Evolutionary conservation across 2,888 invertebrate genomes (phyloP).

Genomic region (Eupeodes luniger): DNA sequence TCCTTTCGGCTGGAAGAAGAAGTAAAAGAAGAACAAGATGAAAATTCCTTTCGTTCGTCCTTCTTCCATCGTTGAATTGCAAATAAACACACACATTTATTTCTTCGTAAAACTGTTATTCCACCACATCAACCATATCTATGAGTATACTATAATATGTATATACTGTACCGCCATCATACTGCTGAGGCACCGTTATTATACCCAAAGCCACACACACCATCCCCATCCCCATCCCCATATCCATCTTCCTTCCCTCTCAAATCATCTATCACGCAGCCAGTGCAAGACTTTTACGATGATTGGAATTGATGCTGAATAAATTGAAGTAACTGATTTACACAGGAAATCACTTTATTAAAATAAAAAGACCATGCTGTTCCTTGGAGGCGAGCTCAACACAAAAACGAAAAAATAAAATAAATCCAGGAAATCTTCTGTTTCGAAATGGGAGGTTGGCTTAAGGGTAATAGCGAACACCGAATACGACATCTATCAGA

Average conservation of each 20-base stretch:
- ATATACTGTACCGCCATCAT: neutral
- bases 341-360: constrained; percentile 76
- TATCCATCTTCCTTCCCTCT: neutral
- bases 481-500: constrained; percentile 35
- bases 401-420: neutral
- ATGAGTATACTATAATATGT: neutral
- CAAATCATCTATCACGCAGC: neutral
- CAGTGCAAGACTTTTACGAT: constrained; percentile 64
- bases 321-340: constrained; percentile 75
- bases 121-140: constrained; percentile 4
- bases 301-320: constrained; percentile 73
- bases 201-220: neutral
- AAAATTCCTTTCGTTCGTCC: neutral
- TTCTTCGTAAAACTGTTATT: constrained; percentile 33
- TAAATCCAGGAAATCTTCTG: constrained; percentile 48
- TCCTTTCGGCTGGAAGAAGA: constrained; percentile 55
- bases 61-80: constrained; percentile 53
- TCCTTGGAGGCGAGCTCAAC: neutral
- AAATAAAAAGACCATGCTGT: constrained; percentile 69
- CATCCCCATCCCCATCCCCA: neutral
- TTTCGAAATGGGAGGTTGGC: neutral
- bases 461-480: neutral
- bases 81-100: constrained; percentile 60
- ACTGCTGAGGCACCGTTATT: too few species aligned
- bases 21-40: neutral